phyloP scores from a whole-genome alignment of 2,797 vertebrate species.

The Balearica regulorum region DNA sequence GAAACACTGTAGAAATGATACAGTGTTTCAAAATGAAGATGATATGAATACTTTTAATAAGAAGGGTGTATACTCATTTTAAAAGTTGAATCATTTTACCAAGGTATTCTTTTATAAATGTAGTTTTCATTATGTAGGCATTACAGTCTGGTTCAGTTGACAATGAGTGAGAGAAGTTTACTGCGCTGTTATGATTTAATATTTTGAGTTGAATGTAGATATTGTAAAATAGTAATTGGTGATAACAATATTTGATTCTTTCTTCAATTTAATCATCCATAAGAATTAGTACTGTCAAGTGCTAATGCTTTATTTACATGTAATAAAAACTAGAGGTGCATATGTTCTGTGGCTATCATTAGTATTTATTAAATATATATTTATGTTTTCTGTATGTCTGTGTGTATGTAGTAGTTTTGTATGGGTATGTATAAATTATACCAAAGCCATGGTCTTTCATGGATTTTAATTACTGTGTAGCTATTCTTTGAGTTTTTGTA shows the following conservation, averaged over 20 bases:
- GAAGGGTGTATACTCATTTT: not conserved
- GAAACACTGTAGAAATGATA: not conserved
- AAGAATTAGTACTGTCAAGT: not conserved
- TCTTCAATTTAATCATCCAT: not conserved
- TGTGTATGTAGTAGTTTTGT: not conserved
- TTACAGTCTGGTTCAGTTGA: constrained; percentile 26
- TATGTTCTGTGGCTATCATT: not conserved
- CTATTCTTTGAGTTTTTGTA: not conserved
- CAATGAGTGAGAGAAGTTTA: constrained; percentile 16
- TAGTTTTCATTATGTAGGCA: not conserved
- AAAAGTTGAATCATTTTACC: not conserved
- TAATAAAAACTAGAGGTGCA: not conserved
- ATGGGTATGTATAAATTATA: not conserved
- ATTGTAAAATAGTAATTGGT: not conserved
- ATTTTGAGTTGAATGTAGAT: not conserved
- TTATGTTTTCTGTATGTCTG: not conserved
- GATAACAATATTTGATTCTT: not conserved
- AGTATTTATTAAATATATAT: not conserved
- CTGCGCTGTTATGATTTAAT: constrained; percentile 31
- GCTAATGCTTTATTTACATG: not conserved
- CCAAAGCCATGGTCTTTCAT: not conserved
- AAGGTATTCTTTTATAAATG: not conserved
- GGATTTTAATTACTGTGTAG: constrained; percentile 23
- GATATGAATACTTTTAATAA: not conserved
- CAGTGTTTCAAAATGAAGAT: not conserved